These are phyloP conservation scores for Spilogale gracilis DNA, from an alignment of 2,113 vertebrate species.

Conservation along the genomic window DNA sequence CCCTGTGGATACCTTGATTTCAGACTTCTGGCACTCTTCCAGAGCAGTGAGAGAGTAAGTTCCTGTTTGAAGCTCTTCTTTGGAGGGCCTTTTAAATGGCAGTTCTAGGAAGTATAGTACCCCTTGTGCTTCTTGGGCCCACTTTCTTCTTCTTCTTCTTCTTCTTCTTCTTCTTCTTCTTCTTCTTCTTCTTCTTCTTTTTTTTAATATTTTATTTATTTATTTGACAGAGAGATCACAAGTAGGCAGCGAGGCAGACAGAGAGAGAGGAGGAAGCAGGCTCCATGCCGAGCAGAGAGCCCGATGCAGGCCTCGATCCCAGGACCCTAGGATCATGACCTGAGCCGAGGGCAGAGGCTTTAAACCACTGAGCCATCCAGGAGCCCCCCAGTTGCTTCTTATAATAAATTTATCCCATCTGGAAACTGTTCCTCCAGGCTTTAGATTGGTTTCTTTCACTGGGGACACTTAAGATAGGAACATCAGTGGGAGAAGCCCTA, in stretches of 20 bases:
- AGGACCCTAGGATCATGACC: no score
- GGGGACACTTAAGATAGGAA: not conserved
- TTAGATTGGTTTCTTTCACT: not conserved
- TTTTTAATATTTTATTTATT: no score
- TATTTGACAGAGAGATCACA: no score
- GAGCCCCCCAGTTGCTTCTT: not conserved
- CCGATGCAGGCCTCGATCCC: no score
- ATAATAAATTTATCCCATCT: not conserved
- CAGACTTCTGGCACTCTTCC: not conserved
- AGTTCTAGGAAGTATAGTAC: not conserved
- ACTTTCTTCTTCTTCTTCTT: not conserved
- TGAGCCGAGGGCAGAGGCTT: no score
- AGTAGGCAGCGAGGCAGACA: no score
- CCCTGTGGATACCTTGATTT: not conserved
- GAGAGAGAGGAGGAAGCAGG: no score
- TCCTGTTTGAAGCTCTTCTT: not conserved
- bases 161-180: not conserved
- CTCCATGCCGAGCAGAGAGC: no score
- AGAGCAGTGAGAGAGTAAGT: not conserved
- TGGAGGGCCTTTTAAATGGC: not conserved
- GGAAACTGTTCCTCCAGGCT: not conserved
- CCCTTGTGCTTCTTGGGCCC: not conserved
- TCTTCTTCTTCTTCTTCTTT: not conserved
- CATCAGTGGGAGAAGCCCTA: no score
- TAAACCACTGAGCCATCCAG: no score